Evolutionary conservation across 1,140 invertebrate species (phyloP), one percentile per base, ranked within the genome.

Genomic region (Drosophila mauritiana): DNA sequence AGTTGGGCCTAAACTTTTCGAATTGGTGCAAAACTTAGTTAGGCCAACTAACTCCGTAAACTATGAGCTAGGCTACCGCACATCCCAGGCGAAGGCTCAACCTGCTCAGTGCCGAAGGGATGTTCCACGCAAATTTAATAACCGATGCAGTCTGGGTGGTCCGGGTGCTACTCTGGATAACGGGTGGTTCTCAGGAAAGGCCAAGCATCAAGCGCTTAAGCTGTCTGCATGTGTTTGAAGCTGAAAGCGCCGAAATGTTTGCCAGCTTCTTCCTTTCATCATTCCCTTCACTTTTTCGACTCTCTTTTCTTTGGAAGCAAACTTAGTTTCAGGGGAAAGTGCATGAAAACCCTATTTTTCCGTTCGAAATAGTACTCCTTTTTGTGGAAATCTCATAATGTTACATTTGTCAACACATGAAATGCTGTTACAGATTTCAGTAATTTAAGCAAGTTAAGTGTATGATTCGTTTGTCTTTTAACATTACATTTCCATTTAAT

Each of bases 191-290:
- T 1, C 25, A 17, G 63, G 36, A 64, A 67, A 51, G 49, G 51
- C 58, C 48, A 46, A 59, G 54, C 67, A 78, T 77, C 73, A 65
- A 43, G 40, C 51, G 81, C 74, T 82, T 64, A 81, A 69, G 53
- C 64, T 62, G 52, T 65, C 74, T 74, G 74, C 82, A 85, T 82
- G 59, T 78, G 81, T 74, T 78, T 86, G 78, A 53, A 74, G 82
- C 78, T 81, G 76, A 67, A 62, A 67, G 48, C 56, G 46, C 55
- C 64, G 45, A 84, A 84, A 81, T 80, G 76, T 69, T 86, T 53
- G 62, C 51, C 39, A 27, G 49, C 43, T 39, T 46, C 65, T 73
- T 59, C 58, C 52, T 36, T 68, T 75, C 37, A n/a, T 17, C 43
- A 12, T 15, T n/a, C 37, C 22, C 39, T 42, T 58, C 37, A 40